These are phyloP conservation scores for Carassius gibelio DNA, from an alignment of 2,113 vertebrate genomes.

Conservation along the genomic window DNA sequence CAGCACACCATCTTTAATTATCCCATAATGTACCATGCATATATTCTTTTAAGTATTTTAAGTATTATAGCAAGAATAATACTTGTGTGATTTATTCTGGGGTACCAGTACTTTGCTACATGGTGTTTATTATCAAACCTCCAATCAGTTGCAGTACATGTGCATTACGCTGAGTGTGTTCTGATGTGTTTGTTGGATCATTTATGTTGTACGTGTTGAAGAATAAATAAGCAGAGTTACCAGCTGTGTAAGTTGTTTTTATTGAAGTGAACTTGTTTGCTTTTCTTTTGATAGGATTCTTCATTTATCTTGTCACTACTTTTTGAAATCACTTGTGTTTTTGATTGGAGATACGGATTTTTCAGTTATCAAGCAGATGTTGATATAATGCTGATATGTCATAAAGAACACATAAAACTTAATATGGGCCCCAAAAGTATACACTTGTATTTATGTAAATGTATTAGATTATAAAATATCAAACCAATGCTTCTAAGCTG, in stretches of 20 bases:
- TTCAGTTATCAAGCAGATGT: neutral
- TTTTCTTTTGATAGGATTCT: neutral
- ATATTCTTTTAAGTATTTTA: neutral
- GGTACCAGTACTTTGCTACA: conserved; percentile 3
- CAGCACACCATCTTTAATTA: neutral
- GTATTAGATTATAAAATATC: neutral
- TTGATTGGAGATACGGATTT: neutral
- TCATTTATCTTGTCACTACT: neutral
- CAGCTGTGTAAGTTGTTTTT: conserved; percentile 10
- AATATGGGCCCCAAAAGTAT: neutral
- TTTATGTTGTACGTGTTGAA: conserved; percentile 86
- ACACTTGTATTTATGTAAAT: neutral
- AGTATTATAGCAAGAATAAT: neutral
- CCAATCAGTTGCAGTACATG: conserved; percentile 68
- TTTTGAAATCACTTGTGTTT: neutral
- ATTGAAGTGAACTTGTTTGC: neutral
- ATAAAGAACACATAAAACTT: neutral
- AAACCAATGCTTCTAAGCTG: no score
- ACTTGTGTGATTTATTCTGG: neutral
- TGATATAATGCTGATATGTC: neutral
- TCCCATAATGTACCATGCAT: neutral
- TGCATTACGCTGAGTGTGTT: conserved; percentile 58
- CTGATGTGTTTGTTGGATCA: conserved; percentile 60
- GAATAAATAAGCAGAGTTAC: conserved; percentile 78
- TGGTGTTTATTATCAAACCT: conserved; percentile 67